Conservation (phyloP, 2,113 vertebrate genomes). For the Cavia porcellus region DNA sequence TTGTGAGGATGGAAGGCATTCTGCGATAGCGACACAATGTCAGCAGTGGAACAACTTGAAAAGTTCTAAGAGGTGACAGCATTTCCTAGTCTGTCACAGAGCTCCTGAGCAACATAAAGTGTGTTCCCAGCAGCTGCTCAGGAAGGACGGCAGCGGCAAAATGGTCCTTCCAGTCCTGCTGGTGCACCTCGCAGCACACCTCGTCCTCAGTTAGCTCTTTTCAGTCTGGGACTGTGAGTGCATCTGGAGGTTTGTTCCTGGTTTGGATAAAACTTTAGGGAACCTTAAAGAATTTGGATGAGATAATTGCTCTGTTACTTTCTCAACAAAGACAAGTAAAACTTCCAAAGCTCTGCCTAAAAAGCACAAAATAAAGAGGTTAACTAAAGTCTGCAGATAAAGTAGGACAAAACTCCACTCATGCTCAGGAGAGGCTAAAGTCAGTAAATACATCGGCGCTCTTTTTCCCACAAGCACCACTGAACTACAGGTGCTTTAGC, state of each 20-base stretch:
- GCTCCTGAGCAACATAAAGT: background rate
- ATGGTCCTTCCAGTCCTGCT: background rate
- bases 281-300: background rate
- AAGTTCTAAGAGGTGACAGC: background rate
- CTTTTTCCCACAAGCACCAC: background rate
- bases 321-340: background rate
- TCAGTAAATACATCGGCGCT: background rate
- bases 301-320: background rate
- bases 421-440: background rate
- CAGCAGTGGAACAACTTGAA: background rate
- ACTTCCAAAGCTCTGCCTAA: background rate
- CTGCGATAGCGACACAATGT: background rate
- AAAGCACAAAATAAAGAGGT: background rate
- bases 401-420: constrained; percentile 15
- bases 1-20: background rate
- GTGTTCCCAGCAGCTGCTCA: background rate
- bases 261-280: background rate
- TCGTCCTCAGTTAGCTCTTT: background rate
- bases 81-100: background rate
- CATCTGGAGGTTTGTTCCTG: background rate
- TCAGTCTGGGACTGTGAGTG: background rate
- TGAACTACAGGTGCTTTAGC: background rate
- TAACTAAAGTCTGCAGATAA: background rate
- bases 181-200: accelerated
- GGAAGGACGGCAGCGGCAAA: background rate